Percentiles rank a stretch among this genome's conserved stretches.
Conservation (phyloP, 2,888 invertebrate species). For the Cosmia trapezina region DNA sequence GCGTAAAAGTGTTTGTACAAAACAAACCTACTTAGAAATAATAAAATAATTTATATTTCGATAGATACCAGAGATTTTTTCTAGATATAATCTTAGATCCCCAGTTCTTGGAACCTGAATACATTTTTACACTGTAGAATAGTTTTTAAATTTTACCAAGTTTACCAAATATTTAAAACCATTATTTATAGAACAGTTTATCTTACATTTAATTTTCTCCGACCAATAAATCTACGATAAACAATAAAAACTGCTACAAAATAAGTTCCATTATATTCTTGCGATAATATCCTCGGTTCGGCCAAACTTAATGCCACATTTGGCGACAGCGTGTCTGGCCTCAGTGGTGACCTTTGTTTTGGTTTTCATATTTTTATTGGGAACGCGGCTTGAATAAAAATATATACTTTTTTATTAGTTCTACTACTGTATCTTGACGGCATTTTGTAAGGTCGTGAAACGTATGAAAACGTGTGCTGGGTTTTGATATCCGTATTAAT, state of each 20-base stretch:
- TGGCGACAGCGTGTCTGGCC: constrained; percentile 74
- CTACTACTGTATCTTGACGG: constrained; percentile 20
- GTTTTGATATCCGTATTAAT: constrained; percentile 21
- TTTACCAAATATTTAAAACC: background rate
- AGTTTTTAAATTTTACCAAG: background rate
- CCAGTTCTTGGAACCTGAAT: background rate
- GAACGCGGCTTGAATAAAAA: constrained; percentile 62
- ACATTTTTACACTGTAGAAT: background rate
- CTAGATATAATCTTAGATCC: background rate
- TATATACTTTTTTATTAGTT: constrained; percentile 59
- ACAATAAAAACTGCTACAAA: constrained; percentile 57
- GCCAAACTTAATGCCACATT: constrained; percentile 72
- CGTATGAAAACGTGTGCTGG: constrained; percentile 28
- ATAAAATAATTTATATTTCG: background rate
- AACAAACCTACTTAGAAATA: no score
- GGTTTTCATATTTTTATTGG: constrained; percentile 66
- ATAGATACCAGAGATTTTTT: background rate
- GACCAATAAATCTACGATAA: constrained; percentile 49
- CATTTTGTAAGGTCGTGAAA: constrained; percentile 27
- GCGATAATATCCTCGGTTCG: constrained; percentile 63
- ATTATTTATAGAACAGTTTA: constrained; percentile 4
- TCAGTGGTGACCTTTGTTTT: constrained; percentile 66
- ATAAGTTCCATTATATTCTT: constrained; percentile 59
- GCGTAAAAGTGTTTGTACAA: no score
- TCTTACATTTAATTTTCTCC: constrained; percentile 15